Evolutionary conservation across 64 coral and sea anemone species (phyloP), one percentile per base, ranked within the genome.

Genomic region (Platygyra sinensis): DNA sequence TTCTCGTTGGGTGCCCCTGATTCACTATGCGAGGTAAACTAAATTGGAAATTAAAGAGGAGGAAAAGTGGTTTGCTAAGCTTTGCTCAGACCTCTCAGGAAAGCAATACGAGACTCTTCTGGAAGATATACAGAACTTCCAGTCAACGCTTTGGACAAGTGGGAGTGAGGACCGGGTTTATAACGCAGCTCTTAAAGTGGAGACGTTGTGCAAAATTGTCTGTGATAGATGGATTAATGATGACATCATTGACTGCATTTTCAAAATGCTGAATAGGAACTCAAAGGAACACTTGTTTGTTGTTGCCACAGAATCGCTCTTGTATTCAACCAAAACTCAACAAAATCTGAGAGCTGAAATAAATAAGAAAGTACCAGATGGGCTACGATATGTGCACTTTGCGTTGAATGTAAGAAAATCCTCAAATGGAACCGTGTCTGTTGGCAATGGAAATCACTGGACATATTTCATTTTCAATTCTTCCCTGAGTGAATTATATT

Each of bases 361-460:
- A 36, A 36, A 1, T 36, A 36, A 36, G 33, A 36, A 36, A 36
- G 33, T 36, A 36, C 33, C 33, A 36, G 33, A 36, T 36, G 33
- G 33, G 33, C 33, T 36, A 36, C 33, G 33, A 36, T 36, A 36
- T 36, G 33, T 36, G 33, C 33, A 36, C 33, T 36, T 36, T 36
- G 33, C 33, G 33, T 36, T 36, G 33, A 36, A 36, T 36, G 33
- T 36, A 36, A 36, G 33, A 36, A 36, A 36, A 36, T 36, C 33
- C 33, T 36, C 33, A 36, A 36, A 1, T 36, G 33, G 33, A 36
- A 89, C 74, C 14, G 87, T 78, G 30, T 24, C 74, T 22, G 74
- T 89, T 62, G 31, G 75, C 6, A 89, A 89, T 30, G 74, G 87
- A 9, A 89, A 89, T 39, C 87, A 89, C 52, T 89, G 87, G 87